Evolutionary conservation across 2,113 vertebrate genomes (phyloP).

Genomic region (Formicarius rufipectus): DNA sequence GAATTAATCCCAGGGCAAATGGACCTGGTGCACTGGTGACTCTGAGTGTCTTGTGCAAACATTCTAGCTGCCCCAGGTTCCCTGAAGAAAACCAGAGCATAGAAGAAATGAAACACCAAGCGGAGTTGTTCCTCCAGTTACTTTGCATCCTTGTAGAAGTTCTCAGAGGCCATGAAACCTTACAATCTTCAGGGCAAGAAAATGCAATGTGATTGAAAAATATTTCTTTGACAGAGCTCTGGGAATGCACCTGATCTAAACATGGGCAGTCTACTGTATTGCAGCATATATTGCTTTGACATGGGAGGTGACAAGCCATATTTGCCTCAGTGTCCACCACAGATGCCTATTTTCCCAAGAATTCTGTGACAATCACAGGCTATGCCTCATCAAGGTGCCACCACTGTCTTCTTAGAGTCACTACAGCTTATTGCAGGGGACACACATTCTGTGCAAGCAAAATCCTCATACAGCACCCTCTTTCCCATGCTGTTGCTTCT

Average conservation of each 20-base stretch:
- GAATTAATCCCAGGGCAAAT: neutral
- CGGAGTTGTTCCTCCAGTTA: neutral
- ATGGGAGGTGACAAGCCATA: neutral
- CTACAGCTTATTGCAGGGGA: neutral
- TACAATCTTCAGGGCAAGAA: neutral
- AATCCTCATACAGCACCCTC: neutral
- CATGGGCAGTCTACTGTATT: neutral
- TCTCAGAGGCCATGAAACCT: neutral
- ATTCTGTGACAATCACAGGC: neutral
- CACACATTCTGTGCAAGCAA: neutral
- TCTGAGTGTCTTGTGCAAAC: neutral
- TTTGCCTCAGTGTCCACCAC: neutral
- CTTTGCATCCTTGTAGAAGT: neutral
- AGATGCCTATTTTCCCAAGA: neutral
- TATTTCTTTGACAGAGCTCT: neutral
- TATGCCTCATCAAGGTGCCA: neutral
- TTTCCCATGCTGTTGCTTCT: neutral
- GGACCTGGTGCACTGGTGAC: neutral
- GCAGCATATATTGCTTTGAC: neutral
- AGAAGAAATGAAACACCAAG: neutral
- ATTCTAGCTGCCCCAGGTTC: neutral
- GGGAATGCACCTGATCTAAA: neutral
- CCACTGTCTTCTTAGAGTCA: neutral
- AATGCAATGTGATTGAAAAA: neutral
- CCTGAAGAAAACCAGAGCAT: neutral